Evolutionary conservation across 2,888 invertebrate genomes (phyloP).

Genomic region (Buathra laborator): DNA sequence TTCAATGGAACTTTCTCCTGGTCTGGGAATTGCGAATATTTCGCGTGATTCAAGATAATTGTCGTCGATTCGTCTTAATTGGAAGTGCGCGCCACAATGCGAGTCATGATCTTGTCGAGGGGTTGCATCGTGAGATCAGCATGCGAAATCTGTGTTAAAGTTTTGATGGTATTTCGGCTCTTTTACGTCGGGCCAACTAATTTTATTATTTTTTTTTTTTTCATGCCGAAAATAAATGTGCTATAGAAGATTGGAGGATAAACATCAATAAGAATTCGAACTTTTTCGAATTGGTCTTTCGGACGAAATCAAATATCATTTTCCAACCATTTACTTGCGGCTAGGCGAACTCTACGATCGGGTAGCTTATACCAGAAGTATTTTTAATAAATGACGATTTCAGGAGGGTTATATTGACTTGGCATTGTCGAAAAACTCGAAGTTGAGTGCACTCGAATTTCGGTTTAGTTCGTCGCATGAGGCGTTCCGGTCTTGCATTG

Average conservation of each 20-base stretch:
- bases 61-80: slow-evolving; percentile 77
- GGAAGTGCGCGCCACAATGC: slow-evolving; percentile 64
- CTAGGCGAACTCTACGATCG: slow-evolving; percentile 16
- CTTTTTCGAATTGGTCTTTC: slow-evolving; percentile 50
- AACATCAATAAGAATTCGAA: slow-evolving; percentile 29
- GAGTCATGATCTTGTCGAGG: slow-evolving; percentile 32
- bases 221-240: slow-evolving; percentile 37
- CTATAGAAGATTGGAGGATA: slow-evolving; percentile 54
- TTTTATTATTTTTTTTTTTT: slow-evolving; percentile 1
- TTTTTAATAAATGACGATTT: slow-evolving; percentile 81
- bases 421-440: slow-evolving; percentile 80
- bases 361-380: slow-evolving; percentile 28
- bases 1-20: slow-evolving; percentile 18
- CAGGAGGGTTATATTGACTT: slow-evolving; percentile 80
- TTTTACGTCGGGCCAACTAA: slow-evolving; percentile 22
- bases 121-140: slow-evolving; percentile 64
- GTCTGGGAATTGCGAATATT: slow-evolving; percentile 72
- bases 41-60: slow-evolving; percentile 76
- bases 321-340: slow-evolving; percentile 68
- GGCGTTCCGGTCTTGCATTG: slow-evolving; percentile 80
- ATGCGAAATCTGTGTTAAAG: slow-evolving; percentile 69
- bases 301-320: slow-evolving; percentile 68
- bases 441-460: slow-evolving; percentile 84
- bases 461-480: slow-evolving; percentile 73
- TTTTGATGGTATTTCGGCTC: slow-evolving; percentile 43